phyloP scores from a whole-genome alignment of 2,797 vertebrate species.

The Falco novaeseelandiae region DNA sequence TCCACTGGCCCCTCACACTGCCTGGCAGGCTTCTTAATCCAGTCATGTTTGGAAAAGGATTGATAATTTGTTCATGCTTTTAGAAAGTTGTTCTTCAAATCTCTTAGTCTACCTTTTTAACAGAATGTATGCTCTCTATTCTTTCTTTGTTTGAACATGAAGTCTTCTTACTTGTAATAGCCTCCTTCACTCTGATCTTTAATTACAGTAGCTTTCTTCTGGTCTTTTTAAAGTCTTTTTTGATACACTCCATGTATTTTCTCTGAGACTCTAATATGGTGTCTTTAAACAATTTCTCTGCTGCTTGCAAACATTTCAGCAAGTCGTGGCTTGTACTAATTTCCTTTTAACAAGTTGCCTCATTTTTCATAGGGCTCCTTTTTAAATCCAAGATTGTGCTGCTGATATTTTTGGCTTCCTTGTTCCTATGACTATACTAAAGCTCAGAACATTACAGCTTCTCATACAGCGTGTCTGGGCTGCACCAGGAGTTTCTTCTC shows the following conservation, averaged over 20 bases:
- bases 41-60: not conserved
- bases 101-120: slow-evolving; percentile 49
- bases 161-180: slow-evolving; percentile 46
- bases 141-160: slow-evolving; percentile 42
- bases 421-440: not conserved
- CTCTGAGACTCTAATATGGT: slow-evolving; percentile 24
- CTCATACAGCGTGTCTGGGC: not conserved
- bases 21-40: slow-evolving; percentile 15
- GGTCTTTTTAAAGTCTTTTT: slow-evolving; percentile 51
- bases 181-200: slow-evolving; percentile 56
- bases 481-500: not conserved
- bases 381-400: not conserved
- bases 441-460: not conserved
- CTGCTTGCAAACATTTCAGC: slow-evolving; percentile 61
- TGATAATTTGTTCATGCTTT: not conserved
- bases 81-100: slow-evolving; percentile 35
- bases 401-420: slow-evolving; percentile 48
- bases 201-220: slow-evolving; percentile 54
- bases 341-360: slow-evolving; percentile 14
- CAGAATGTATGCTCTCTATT: slow-evolving; percentile 25
- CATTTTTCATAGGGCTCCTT: slow-evolving; percentile 25
- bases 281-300: slow-evolving; percentile 51
- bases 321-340: not conserved
- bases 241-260: slow-evolving; percentile 16
- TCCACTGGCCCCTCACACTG: not conserved